Base-by-base conservation (phyloP, 2,888 invertebrate genomes). In the Monoplex corrugatus region DNA sequence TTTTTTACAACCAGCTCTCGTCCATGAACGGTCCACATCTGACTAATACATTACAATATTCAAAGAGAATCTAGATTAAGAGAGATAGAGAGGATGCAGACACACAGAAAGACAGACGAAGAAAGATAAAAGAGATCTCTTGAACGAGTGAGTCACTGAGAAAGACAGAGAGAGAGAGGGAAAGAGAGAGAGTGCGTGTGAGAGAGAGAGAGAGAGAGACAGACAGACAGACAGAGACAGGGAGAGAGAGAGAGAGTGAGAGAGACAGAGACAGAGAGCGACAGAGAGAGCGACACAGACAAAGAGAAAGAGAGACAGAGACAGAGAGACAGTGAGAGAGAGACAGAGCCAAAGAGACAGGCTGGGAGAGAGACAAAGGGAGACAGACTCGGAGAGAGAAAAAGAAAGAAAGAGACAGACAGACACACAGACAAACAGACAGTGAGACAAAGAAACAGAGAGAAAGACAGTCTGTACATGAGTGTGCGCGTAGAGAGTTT, bases 31-130 rank as follows among this genome's bases (percentile, higher is more conserved):
- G n/a, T n/a, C n/a, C n/a, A n/a, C n/a, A n/a, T n/a, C n/a, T n/a
- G n/a, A n/a, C n/a, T n/a, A n/a, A n/a, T n/a, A n/a, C n/a, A n/a
- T n/a, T n/a, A n/a, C n/a, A n/a, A n/a, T n/a, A n/a, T n/a, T n/a
- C n/a, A n/a, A n/a, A n/a, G n/a, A n/a, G n/a, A n/a, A n/a, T n/a
- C n/a, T n/a, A n/a, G 72, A 72, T 8, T 35, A 35, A 72, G 13
- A 72, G 72, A 72, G 32, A 72, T n/a, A 72, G 32, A 72, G 72
- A 72, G 32, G 72, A 72, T 32, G 35, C 72, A 72, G 72, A 72
- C 72, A 72, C 35, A 72, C 23, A 35, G 72, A 35, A 32, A 72
- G 35, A 10, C 19, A 78, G 5, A 78, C 23, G 28, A 1, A 78
- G 78, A 78, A n/a, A n/a, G n/a, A n/a, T n/a, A n/a, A n/a, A n/a